These are phyloP conservation scores for Myxocyprinus asiaticus DNA, from an alignment of 2,113 vertebrate species.

Conservation along the genomic window DNA sequence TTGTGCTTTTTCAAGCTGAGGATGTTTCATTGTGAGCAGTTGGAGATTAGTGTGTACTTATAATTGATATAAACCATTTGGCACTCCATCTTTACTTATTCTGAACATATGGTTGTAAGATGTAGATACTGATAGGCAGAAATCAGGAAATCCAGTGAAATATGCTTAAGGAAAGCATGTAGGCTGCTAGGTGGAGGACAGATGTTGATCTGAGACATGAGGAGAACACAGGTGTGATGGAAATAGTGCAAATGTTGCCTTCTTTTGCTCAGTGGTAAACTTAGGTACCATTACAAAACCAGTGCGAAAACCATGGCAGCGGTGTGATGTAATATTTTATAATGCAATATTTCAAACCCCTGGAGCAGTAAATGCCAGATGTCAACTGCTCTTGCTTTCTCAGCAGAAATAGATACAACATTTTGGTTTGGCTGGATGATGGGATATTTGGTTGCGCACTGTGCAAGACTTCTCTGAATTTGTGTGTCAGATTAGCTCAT, in stretches of 20 bases:
- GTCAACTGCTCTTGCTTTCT: constrained; percentile 36
- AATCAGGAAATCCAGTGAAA: constrained; percentile 56
- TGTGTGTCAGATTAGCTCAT: too few species aligned
- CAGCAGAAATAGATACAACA: constrained; percentile 40
- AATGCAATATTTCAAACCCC: constrained; percentile 23
- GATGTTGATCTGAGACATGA: constrained; percentile 30
- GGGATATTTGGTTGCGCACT: neutral
- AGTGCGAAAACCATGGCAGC: neutral
- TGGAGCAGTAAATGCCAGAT: constrained; percentile 42
- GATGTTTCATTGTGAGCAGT: constrained; percentile 53
- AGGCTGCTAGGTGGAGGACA: constrained; percentile 32
- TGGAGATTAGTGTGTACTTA: constrained; percentile 52
- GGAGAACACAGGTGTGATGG: constrained; percentile 2
- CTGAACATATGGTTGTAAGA: constrained; percentile 65
- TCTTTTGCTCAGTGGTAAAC: neutral
- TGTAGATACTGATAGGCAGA: constrained; percentile 55
- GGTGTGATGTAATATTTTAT: too few species aligned
- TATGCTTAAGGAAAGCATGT: constrained; percentile 41
- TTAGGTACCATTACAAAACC: neutral
- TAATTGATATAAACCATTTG: constrained; percentile 70
- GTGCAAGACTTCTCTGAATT: too few species aligned
- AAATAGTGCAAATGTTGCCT: neutral
- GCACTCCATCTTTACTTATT: constrained; percentile 33
- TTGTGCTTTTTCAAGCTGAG: constrained; percentile 56
- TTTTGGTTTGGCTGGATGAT: neutral